Conservation (phyloP, 2,113 vertebrate genomes). For the Fulmarus glacialis region DNA sequence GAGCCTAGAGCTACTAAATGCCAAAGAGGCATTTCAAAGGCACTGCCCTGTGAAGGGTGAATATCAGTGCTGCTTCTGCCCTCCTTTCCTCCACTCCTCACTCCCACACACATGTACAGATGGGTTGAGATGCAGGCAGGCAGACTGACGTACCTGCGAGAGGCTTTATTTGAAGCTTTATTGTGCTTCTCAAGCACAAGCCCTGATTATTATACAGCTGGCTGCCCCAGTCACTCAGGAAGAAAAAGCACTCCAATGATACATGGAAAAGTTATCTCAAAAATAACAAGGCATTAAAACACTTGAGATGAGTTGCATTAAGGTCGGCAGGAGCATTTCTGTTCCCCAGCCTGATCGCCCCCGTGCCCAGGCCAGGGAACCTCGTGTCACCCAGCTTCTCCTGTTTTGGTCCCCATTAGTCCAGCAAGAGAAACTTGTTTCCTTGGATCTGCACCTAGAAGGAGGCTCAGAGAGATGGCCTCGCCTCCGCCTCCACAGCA, state of each 20-base stretch:
- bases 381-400: background rate
- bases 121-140: background rate
- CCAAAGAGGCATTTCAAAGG: background rate
- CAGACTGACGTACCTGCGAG: background rate
- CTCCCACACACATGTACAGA: background rate
- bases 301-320: background rate
- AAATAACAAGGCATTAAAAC: constrained; percentile 34
- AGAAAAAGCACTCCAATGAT: background rate
- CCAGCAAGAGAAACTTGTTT: background rate
- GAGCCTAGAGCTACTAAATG: background rate
- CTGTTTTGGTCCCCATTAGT: background rate
- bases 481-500: background rate
- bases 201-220: background rate
- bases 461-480: background rate
- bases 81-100: background rate
- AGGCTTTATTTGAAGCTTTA: background rate
- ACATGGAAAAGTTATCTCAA: background rate
- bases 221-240: background rate
- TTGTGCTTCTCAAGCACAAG: background rate
- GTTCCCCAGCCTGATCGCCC: background rate
- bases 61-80: background rate
- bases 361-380: background rate
- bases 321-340: background rate
- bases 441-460: background rate
- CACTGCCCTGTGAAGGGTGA: constrained; percentile 19